Evolutionary conservation across 2,113 vertebrate genomes (phyloP).

Genomic region (Tragelaphus imberbis): DNA sequence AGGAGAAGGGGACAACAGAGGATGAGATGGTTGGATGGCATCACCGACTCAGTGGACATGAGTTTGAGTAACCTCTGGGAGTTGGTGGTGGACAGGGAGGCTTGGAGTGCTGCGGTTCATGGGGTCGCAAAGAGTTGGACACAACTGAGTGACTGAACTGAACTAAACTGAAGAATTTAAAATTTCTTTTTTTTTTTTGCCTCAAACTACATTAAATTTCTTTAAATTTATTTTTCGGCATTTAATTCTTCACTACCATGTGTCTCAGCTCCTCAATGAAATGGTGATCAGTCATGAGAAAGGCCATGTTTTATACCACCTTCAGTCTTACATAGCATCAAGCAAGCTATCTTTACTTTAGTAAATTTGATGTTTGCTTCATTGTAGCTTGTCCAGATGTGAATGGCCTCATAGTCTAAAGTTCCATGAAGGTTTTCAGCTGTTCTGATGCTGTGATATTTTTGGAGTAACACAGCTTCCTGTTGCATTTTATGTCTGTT

Average conservation of each 20-base stretch:
- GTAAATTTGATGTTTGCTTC: constrained; percentile 6
- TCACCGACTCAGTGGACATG: background rate
- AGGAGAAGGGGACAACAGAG: background rate
- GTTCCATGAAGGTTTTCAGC: constrained; percentile 63
- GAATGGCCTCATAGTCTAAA: constrained; percentile 70
- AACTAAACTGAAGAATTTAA: background rate
- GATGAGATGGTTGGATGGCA: background rate
- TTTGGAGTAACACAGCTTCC: constrained; percentile 67
- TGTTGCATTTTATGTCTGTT: constrained; percentile 74
- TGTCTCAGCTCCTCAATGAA: background rate
- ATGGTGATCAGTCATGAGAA: background rate
- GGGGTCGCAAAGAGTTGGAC: background rate
- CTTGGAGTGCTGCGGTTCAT: background rate
- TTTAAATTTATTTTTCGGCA: background rate
- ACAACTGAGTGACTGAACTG: background rate
- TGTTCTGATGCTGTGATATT: constrained; percentile 54
- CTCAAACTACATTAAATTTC: no score
- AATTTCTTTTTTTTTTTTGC: no score
- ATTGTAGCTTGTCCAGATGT: constrained; percentile 58
- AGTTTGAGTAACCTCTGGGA: accelerated
- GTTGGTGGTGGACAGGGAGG: background rate
- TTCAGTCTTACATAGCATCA: background rate
- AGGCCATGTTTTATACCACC: background rate
- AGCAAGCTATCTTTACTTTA: background rate
- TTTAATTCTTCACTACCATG: background rate